These are phyloP conservation scores for Mastacembelus armatus DNA, from an alignment of 2,797 vertebrate genomes.

Conservation along the genomic window DNA sequence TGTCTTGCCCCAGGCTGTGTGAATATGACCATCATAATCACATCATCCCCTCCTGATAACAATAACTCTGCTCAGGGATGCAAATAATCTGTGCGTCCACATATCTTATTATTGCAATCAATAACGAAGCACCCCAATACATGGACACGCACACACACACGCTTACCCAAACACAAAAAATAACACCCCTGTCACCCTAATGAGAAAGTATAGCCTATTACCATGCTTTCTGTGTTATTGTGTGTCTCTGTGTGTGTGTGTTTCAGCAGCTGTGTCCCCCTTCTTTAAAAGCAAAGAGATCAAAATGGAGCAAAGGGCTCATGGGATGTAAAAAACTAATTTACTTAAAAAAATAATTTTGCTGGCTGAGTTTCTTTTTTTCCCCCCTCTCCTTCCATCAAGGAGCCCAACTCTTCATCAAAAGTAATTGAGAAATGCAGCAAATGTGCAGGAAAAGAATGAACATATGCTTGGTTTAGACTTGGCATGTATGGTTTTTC, in stretches of 20 bases:
- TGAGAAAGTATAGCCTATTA: slow-evolving; percentile 76
- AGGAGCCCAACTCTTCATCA: slow-evolving; percentile 59
- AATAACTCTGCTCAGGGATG: slow-evolving; percentile 84
- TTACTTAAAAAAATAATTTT: slow-evolving; percentile 69
- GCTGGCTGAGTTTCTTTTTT: slow-evolving; percentile 33
- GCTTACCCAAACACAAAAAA: slow-evolving; percentile 38
- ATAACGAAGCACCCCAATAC: slow-evolving; percentile 67
- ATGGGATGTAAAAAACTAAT: slow-evolving; percentile 70
- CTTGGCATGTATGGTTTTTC: slow-evolving; percentile 20
- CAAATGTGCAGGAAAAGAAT: slow-evolving; percentile 45
- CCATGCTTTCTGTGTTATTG: slow-evolving; percentile 51
- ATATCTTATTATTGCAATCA: slow-evolving; percentile 86
- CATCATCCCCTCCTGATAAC: slow-evolving; percentile 76
- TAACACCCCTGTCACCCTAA: slow-evolving; percentile 71
- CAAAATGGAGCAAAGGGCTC: slow-evolving; percentile 71
- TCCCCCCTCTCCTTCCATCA: slow-evolving; percentile 7
- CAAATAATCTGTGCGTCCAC: slow-evolving; percentile 84
- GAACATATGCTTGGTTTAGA: slow-evolving; percentile 45
- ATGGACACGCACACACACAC: slow-evolving; percentile 25
- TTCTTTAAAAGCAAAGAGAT: slow-evolving; percentile 56
- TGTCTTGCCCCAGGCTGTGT: slow-evolving; percentile 71
- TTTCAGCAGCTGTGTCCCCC: slow-evolving; percentile 60
- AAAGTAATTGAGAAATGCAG: slow-evolving; percentile 66
- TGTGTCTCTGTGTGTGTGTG: slow-evolving; percentile 27
- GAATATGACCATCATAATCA: slow-evolving; percentile 80